Evolutionary conservation across 2,888 invertebrate genomes (phyloP), one percentile per base, ranked within the genome.

Genomic region (Drosophila monieri): DNA sequence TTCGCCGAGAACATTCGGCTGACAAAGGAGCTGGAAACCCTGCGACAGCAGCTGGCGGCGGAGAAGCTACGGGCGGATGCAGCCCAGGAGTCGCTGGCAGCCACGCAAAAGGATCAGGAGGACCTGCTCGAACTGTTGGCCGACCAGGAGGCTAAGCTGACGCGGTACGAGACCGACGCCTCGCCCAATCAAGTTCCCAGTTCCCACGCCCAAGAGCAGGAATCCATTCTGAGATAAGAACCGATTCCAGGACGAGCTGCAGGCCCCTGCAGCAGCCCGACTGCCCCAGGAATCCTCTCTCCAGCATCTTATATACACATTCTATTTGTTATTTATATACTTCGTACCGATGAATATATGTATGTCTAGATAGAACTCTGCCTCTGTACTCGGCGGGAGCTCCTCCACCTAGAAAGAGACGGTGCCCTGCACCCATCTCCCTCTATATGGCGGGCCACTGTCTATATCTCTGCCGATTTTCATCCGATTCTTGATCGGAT

Each of bases 121-220:
- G 98, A 99, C 91, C 92, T 99, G 71, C 91, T 99, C 59, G 96
- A 97, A 87, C 92, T 99, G 62, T 92, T 99, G 39, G 95, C 97
- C 0, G 97, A 99, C 90, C 98, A 99, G 93, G 98, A 91, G 68
- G 89, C 89, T 55, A 96, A 95, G 90, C 91, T 97, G 37, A 92
- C 92, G 47, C 92, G 93, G 53, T 96, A 95, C 90, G 95, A 94
- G 81, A 90, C 39, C 39, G 39, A 41, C 9, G 10, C 18, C 18
- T 41, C 39, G 9, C 3, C 39, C 39, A 15, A 9, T 6, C 58
- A 47, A 47, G 15, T 44, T 23, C 18, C 48, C 39, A 18, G 18
- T 15, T 15, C 15, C 41, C 25, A 30, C 8, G 23, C 15, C 39
- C 5, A 12, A 3, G 15, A 18, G 43, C 14, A 30, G 48, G 32